Evolutionary conservation across 2,888 invertebrate genomes (phyloP).

Genomic region (Callimorpha dominula): DNA sequence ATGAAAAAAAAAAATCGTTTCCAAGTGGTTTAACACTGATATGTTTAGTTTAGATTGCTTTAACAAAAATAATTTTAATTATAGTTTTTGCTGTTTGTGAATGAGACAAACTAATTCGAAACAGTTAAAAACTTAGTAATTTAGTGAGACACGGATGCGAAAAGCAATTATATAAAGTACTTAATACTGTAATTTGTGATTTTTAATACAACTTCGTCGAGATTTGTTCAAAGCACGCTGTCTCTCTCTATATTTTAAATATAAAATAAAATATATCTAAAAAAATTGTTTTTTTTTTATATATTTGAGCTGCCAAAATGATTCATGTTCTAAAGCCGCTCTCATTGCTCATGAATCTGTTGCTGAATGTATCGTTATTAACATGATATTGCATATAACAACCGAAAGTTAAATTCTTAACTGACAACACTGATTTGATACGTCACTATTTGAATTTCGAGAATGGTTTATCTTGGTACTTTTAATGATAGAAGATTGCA

Average conservation of each 20-base stretch:
- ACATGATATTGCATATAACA: neutral
- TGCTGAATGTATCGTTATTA: neutral
- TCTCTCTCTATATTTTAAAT: neutral
- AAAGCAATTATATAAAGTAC: constrained; percentile 28
- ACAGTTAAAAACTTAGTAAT: constrained; percentile 23
- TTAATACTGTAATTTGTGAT: constrained; percentile 21
- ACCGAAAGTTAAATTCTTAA: neutral
- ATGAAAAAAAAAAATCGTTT: constrained; percentile 1
- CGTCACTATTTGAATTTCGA: neutral
- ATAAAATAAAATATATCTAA: too few species aligned
- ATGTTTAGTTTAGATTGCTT: neutral
- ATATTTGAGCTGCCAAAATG: neutral
- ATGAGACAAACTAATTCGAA: constrained; percentile 18
- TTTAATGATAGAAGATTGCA: neutral
- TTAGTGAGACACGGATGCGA: constrained; percentile 24
- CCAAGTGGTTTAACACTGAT: neutral
- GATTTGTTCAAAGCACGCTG: constrained; percentile 7
- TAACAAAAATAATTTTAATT: constrained; percentile 5
- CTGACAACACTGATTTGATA: neutral
- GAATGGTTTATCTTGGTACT: neutral
- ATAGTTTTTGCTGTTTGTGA: constrained; percentile 4
- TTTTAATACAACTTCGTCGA: constrained; percentile 14
- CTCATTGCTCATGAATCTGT: neutral
- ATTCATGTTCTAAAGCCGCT: neutral
- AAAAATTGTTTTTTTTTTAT: too few species aligned